A percentile compares a stretch with the other conserved stretches of the same genome.
Conservation (phyloP, 2,113 vertebrate genomes). For the Ondatra zibethicus region DNA sequence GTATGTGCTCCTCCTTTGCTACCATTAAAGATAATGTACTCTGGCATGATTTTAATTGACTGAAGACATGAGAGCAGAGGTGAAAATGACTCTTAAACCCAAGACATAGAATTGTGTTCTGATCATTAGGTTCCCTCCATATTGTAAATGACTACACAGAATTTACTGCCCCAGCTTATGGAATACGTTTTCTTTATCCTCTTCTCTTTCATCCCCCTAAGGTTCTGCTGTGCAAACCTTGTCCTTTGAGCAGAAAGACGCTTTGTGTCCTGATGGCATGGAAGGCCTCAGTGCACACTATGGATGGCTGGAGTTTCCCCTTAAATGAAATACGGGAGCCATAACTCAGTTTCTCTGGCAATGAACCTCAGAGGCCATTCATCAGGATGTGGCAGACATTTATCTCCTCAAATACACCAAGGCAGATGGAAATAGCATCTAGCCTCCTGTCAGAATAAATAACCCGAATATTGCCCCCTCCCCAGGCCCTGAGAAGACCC, state of each 20-base stretch:
- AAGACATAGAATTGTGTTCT: background rate
- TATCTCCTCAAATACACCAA: conserved; percentile 79
- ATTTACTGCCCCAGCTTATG: conserved; percentile 1
- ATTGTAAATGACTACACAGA: conserved; percentile 22
- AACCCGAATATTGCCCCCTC: conserved; percentile 67
- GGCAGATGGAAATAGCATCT: conserved; percentile 82
- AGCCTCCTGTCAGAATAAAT: conserved; percentile 80
- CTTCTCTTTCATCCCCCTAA: background rate
- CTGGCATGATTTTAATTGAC: conserved; percentile 20
- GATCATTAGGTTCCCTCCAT: background rate
- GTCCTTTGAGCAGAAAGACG: conserved; percentile 66
- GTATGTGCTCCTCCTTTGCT: background rate
- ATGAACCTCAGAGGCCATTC: conserved; percentile 72
- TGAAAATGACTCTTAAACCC: conserved; percentile 47
- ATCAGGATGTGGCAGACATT: conserved; percentile 77
- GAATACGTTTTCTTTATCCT: conserved; percentile 46
- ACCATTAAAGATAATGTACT: conserved; percentile 32
- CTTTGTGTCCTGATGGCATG: conserved; percentile 44
- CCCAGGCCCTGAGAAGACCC: conserved; percentile 34
- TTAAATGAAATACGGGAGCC: conserved; percentile 77
- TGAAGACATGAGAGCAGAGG: background rate
- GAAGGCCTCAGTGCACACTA: conserved; percentile 32
- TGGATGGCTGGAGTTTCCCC: conserved; percentile 62
- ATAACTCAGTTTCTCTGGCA: conserved; percentile 80
- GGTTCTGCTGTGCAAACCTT: conserved; percentile 51